Evolutionary conservation across 2,113 vertebrate genomes (phyloP).

Genomic region (Xiphophorus couchianus): DNA sequence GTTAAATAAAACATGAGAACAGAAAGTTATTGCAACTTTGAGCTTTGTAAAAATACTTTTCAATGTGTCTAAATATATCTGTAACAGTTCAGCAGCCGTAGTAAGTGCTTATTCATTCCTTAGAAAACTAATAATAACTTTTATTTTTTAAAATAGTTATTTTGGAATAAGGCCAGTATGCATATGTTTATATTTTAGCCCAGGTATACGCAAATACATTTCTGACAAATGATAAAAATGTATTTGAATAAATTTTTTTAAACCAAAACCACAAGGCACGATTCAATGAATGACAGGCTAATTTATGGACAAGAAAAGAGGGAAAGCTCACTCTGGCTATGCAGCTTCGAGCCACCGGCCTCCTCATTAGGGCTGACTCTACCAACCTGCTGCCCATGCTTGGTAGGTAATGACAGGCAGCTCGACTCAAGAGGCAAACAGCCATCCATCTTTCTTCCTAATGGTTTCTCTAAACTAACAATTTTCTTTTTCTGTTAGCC

Average conservation of each 20-base stretch:
- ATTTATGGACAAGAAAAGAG: conserved; percentile 51
- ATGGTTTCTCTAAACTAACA: conserved; percentile 38
- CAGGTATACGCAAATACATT: not conserved
- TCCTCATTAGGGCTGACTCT: conserved; percentile 67
- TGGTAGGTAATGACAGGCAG: conserved; percentile 66
- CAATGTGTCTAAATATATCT: not conserved
- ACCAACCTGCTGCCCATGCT: conserved; percentile 59
- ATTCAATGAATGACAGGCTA: conserved; percentile 61
- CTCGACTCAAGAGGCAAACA: conserved; percentile 44
- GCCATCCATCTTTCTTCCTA: conserved; percentile 35
- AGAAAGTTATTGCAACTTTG: too few relatives aligned
- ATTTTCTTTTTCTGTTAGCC: conserved; percentile 23
- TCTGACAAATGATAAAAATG: conserved; percentile 46
- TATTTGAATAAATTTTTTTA: conserved; percentile 15
- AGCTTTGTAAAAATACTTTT: not conserved
- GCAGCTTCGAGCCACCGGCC: conserved; percentile 47
- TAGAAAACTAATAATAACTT: too few relatives aligned
- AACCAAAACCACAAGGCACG: conserved; percentile 30
- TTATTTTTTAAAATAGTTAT: not conserved
- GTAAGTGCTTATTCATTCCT: not conserved
- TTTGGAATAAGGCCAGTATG: not conserved
- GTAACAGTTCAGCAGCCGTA: not conserved
- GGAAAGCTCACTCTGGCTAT: conserved; percentile 10
- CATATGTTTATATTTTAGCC: not conserved
- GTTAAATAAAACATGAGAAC: too few relatives aligned